Conservation (phyloP, 2,113 vertebrate species). For the Notothenia coriiceps region DNA sequence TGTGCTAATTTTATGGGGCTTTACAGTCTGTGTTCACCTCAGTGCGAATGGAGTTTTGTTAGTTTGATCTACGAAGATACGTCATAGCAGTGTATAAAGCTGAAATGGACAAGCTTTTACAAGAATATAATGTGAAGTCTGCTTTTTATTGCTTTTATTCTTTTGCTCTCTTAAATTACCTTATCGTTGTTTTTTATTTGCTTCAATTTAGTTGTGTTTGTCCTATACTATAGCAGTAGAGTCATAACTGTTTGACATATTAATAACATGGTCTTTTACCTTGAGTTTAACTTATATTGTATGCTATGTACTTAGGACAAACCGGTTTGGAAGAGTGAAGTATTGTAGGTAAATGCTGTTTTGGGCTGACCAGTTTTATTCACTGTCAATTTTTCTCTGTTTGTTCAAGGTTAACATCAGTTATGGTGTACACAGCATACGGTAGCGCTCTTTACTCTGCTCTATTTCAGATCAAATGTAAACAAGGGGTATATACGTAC, state of each 20-base stretch:
- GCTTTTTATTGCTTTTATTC: background rate
- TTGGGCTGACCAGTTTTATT: background rate
- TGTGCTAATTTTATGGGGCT: background rate
- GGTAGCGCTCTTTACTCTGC: constrained; percentile 6
- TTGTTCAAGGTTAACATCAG: constrained; percentile 29
- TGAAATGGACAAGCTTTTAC: background rate
- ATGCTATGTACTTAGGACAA: background rate
- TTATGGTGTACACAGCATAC: background rate
- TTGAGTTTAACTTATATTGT: background rate
- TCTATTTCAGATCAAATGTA: constrained; percentile 1
- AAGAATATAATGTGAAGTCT: too few species aligned
- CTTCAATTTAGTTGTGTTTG: background rate
- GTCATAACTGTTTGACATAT: background rate
- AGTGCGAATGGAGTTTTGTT: background rate
- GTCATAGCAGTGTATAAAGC: background rate
- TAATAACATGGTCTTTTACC: background rate
- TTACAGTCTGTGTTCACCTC: background rate
- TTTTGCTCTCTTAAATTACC: background rate
- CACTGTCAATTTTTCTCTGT: background rate
- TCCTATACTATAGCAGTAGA: background rate
- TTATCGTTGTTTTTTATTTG: background rate
- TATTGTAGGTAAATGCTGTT: background rate
- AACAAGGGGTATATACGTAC: background rate
- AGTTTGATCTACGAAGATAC: background rate
- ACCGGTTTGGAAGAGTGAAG: background rate